Percentiles rank a stretch among this genome's conserved stretches.
Evolutionary conservation across 1,140 invertebrate genomes (phyloP).

Genomic region (Leptoteleia sp.): DNA sequence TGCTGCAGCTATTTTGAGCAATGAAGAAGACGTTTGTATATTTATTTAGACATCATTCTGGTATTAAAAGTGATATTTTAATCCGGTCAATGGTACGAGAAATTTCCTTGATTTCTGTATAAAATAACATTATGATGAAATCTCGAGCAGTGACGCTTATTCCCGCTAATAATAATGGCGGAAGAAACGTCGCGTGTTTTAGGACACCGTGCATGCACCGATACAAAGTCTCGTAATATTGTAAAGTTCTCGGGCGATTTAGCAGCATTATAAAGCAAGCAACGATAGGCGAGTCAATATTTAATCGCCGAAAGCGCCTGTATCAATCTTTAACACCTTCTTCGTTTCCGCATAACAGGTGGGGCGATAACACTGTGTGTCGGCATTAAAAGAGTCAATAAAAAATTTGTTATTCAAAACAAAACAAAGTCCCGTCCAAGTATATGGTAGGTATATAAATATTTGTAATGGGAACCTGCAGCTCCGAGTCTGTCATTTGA

Average conservation of each 20-base stretch:
- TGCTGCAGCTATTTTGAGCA: too few species aligned
- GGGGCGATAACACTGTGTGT: too few species aligned
- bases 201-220: background rate
- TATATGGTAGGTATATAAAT: constrained; percentile 35
- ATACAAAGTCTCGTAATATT: too few species aligned
- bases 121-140: constrained; percentile 6
- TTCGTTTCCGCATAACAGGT: background rate
- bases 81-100: too few species aligned
- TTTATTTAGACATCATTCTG: too few species aligned
- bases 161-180: background rate
- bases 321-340: constrained; percentile 12
- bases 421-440: constrained; percentile 13
- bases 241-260: too few species aligned
- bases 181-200: constrained; percentile 25
- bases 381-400: constrained; percentile 32
- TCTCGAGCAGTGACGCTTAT: constrained; percentile 14
- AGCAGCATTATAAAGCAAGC: too few species aligned
- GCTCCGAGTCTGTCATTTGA: constrained; percentile 25
- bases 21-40: too few species aligned
- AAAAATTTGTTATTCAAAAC: constrained; percentile 22
- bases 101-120: too few species aligned
- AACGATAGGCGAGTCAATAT: constrained; percentile 6
- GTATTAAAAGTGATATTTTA: too few species aligned
- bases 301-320: background rate
- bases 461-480: constrained; percentile 37